Base-by-base conservation (phyloP, 2,888 invertebrate species). In the Gibbula magus region DNA sequence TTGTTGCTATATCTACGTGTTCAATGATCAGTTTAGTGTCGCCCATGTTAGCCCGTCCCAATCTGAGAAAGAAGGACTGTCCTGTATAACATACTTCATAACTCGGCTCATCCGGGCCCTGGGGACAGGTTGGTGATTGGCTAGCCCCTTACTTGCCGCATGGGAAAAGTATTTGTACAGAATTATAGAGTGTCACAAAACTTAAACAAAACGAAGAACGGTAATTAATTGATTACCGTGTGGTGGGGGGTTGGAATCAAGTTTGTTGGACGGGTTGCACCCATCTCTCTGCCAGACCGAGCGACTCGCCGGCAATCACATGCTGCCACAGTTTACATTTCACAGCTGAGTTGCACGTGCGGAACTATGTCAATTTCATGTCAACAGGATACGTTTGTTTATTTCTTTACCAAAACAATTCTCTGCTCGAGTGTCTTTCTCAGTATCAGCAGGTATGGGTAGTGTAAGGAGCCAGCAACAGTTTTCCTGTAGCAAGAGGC, bases 341-440 rank as follows among this genome's bases (percentile, higher is more conserved):
- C 70, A 70, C 70, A 70, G 70, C 70, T 70, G 70, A 70, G 70
- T 70, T 35, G 70, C 70, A 70, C 70, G 70, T 70, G 70, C 70
- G 70, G 70, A 70, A 70, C 70, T 70, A 70, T 70, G 70, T 70
- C 70, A 70, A 70, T 70, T 70, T 70, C 70, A 70, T 70, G 70
- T 70, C 70, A 70, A 70, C 70, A 70, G 70, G 70, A 70, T 70
- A 70, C 70, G 70, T 70, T 70, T 70, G 70, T 70, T 70, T 70
- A 70, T 70, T 70, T 70, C 70, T 39, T 70, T 70, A 70, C 70
- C 70, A 70, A 70, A 70, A 70, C 70, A 70, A 70, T 70, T 70
- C 70, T 70, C 70, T 35, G 39, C 70, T 70, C 70, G 70, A 70
- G 70, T 70, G 70, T 70, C 70, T 70, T 32, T 70, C 70, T 70